Percentiles rank a stretch among this genome's conserved stretches.
These are phyloP conservation scores for Lasioglossum leucozonium DNA, from an alignment of 2,888 invertebrate species.

Conservation along the genomic window DNA sequence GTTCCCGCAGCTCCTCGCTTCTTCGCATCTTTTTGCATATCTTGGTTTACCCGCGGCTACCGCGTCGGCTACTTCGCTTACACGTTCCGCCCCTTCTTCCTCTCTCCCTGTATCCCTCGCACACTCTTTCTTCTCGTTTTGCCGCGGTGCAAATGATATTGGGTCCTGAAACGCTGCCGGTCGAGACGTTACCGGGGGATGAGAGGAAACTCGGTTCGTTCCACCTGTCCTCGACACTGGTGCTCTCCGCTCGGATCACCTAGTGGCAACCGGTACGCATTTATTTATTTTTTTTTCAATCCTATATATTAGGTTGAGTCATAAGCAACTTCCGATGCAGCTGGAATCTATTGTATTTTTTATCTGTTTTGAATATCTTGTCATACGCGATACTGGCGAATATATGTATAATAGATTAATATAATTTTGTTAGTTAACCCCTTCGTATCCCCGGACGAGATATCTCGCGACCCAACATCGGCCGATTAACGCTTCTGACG, in stretches of 20 bases:
- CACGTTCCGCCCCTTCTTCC: not conserved
- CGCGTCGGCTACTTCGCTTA: not conserved
- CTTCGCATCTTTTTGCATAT: not conserved
- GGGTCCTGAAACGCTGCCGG: not conserved
- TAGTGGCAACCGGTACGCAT: not conserved
- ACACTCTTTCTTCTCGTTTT: not conserved
- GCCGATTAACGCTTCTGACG: no score
- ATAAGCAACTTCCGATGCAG: no score
- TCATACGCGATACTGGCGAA: no score
- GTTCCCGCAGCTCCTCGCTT: not conserved
- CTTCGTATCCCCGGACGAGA: no score
- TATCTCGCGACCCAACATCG: no score
- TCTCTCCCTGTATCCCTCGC: not conserved
- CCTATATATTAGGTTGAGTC: no score
- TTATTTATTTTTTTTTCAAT: not conserved
- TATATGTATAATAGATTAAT: no score
- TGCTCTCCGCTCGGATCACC: not conserved
- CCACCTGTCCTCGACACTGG: not conserved
- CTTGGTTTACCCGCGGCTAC: not conserved
- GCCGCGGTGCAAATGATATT: not conserved
- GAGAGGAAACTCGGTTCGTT: not conserved
- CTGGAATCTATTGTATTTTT: no score
- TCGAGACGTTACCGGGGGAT: no score
- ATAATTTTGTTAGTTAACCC: no score
- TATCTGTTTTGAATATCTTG: no score